These are phyloP conservation scores for Tipula vernalis DNA, from an alignment of 2,888 invertebrate species.

Conservation along the genomic window DNA sequence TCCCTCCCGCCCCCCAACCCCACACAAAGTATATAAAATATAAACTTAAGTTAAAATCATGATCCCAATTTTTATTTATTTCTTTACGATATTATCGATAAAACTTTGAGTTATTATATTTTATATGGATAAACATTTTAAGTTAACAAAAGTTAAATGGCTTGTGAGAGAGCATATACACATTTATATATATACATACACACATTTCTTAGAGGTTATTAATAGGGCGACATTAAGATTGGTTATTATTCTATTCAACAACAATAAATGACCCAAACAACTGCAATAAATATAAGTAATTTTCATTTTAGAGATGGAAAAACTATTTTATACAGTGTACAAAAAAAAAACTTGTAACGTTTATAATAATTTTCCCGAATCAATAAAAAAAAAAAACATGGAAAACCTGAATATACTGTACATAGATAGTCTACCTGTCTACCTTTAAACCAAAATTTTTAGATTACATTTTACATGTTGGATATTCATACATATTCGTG, in stretches of 20 bases:
- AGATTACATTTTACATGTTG: neutral
- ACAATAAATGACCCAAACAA: neutral
- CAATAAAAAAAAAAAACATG: neutral
- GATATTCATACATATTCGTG: neutral
- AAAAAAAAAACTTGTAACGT: neutral
- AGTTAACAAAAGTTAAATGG: slow-evolving; percentile 4
- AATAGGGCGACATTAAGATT: neutral
- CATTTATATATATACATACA: neutral
- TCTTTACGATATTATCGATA: neutral
- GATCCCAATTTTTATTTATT: slow-evolving; percentile 4
- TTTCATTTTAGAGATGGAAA: neutral
- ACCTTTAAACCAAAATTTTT: neutral
- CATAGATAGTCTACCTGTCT: neutral
- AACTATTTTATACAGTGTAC: neutral
- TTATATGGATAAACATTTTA: neutral
- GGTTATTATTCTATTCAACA: neutral
- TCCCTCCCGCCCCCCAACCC: neutral
- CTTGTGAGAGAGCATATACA: neutral
- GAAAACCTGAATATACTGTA: neutral
- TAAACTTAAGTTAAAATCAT: neutral
- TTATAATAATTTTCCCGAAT: neutral
- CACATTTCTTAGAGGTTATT: neutral
- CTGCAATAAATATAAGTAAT: neutral
- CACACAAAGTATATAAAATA: neutral
- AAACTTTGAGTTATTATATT: slow-evolving; percentile 4